Conservation (phyloP, 1,140 invertebrate genomes). For the Drosophila athabasca region DNA sequence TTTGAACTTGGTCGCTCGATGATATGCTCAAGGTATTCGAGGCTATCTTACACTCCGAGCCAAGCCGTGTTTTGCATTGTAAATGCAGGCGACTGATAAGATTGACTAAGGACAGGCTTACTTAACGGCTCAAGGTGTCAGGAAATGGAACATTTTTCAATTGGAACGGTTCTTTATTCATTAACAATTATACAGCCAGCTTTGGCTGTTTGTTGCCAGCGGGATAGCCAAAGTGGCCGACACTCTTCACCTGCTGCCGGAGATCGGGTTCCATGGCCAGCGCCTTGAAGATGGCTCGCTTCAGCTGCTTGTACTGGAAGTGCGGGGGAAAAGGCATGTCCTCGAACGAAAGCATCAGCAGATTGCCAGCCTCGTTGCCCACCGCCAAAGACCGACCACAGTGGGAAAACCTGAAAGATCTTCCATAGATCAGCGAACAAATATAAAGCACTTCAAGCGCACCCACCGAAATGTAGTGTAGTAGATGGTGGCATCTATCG, state of each 20-base stretch:
- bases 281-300: slow-evolving; percentile 86
- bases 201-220: slow-evolving; percentile 37
- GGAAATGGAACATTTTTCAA: slow-evolving; percentile 1
- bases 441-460: neutral
- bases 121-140: slow-evolving; percentile 19
- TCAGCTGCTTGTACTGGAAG: slow-evolving; percentile 86
- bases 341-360: slow-evolving; percentile 87
- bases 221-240: slow-evolving; percentile 81
- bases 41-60: slow-evolving; percentile 15
- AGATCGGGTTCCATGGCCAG: slow-evolving; percentile 87
- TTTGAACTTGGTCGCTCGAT: slow-evolving; percentile 64
- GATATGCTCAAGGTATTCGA: slow-evolving; percentile 49
- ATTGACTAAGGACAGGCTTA: slow-evolving; percentile 1
- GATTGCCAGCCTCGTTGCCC: slow-evolving; percentile 86
- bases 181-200: slow-evolving; percentile 2
- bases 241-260: slow-evolving; percentile 85
- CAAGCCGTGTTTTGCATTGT: slow-evolving; percentile 32
- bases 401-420: slow-evolving; percentile 84
- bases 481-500: slow-evolving; percentile 76
- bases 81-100: slow-evolving; percentile 44
- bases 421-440: neutral
- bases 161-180: slow-evolving; percentile 2
- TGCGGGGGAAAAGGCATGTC: slow-evolving; percentile 88
- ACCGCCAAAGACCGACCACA: slow-evolving; percentile 88
- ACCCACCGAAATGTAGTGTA: slow-evolving; percentile 73